Base-by-base conservation (phyloP, 2,888 invertebrate species). In the Eurois occulta region DNA sequence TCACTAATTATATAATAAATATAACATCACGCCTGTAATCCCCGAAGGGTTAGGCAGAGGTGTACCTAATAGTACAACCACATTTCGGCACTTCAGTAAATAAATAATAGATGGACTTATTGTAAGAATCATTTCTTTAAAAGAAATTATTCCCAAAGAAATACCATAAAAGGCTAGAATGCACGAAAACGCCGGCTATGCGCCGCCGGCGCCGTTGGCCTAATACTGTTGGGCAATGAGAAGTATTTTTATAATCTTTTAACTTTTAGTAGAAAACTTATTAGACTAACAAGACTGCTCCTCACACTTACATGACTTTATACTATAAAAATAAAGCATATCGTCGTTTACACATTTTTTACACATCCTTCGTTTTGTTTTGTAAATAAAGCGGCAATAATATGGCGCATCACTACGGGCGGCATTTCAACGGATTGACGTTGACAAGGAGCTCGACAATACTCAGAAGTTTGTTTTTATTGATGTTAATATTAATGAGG, bases 371-470 rank as follows among this genome's bases (percentile, higher is more conserved):
- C 21, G 32, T 41, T 48, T 55, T 32, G 13, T 55, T 80, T 55
- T 80, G 43, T 81, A 52, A 70, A 66, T 38, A 52, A 67, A 48
- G 28, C 16, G n/a, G 18, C 52, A 5, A 11, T n/a, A 24, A 43
- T 67, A 48, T 46, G 35, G 38, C 32, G 72, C 84, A 74, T 66
- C 86, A 83, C 84, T 85, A 83, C 65, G 64, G 38, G 75, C 18
- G 48, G 52, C 52, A 46, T 68, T 32, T 65, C 60, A 76, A 41
- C 62, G 41, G 72, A 77, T 75, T 82, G 78, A 75, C 66, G 77
- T 86, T 86, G 84, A 85, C 86, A 80, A 85, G 86, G 84, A 86
- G 83, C 74, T 46, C 32, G 28, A 72, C 78, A 76, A 79, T 80
- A 86, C 86, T 35, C 68, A 80, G 83, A 86, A 84, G 55, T 71